Percentiles rank a stretch among this genome's conserved stretches.
Evolutionary conservation across 2,888 invertebrate species (phyloP).

Genomic region (Cerastis rubricosa): DNA sequence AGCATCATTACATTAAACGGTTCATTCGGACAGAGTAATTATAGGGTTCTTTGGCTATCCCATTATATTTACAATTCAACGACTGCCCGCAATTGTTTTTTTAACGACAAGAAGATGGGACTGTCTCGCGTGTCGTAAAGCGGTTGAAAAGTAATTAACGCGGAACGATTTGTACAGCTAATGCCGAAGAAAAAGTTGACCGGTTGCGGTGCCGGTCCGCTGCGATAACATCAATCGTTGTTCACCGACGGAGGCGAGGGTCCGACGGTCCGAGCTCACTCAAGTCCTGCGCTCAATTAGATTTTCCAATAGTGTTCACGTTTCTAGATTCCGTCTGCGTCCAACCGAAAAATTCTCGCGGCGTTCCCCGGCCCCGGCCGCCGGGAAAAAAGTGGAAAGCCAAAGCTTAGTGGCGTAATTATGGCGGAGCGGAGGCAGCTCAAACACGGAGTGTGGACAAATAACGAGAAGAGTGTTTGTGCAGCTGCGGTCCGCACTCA

Average conservation of each 20-base stretch:
- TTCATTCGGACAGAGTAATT: slow-evolving; percentile 77
- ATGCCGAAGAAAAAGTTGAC: slow-evolving; percentile 72
- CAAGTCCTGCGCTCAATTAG: slow-evolving; percentile 74
- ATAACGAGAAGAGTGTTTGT: slow-evolving; percentile 85
- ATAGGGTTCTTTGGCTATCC: slow-evolving; percentile 75
- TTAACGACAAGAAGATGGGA: slow-evolving; percentile 74
- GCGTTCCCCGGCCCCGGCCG: slow-evolving; percentile 66
- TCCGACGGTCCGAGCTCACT: slow-evolving; percentile 51
- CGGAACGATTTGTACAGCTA: slow-evolving; percentile 78
- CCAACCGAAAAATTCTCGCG: slow-evolving; percentile 75
- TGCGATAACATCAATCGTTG: slow-evolving; percentile 77
- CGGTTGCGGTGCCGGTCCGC: slow-evolving; percentile 63
- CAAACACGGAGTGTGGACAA: slow-evolving; percentile 83
- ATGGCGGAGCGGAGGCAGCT: slow-evolving; percentile 79
- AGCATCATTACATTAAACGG: slow-evolving; percentile 77
- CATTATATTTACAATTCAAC: slow-evolving; percentile 81
- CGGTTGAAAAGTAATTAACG: slow-evolving; percentile 78
- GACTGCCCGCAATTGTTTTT: slow-evolving; percentile 75
- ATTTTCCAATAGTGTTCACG: slow-evolving; percentile 77
- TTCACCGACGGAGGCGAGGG: slow-evolving; percentile 68
- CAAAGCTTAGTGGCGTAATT: slow-evolving; percentile 84
- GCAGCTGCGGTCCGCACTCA: slow-evolving; percentile 78
- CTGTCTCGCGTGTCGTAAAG: slow-evolving; percentile 80
- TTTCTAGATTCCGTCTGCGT: slow-evolving; percentile 77
- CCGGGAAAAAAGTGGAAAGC: slow-evolving; percentile 78